Conservation (phyloP, 2,797 vertebrate species). For the Tamandua tetradactyla region DNA sequence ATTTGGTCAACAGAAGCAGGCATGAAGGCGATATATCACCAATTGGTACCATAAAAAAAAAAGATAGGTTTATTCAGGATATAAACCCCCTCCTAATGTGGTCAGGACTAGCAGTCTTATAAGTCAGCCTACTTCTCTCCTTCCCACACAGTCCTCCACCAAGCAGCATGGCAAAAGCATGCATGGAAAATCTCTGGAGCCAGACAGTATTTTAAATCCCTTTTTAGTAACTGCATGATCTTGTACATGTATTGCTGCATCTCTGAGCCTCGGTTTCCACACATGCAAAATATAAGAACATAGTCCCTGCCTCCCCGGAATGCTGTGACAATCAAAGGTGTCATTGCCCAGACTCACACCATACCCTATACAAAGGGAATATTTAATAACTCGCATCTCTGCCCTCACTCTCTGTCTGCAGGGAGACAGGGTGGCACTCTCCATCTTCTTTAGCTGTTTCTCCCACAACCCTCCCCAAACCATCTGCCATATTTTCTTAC, state of each 20-base stretch:
- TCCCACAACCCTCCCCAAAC: fast-evolving
- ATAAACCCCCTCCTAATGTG: background rate
- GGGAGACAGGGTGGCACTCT: no score
- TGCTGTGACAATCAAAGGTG: no score
- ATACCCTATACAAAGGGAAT: no score
- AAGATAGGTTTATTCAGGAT: background rate
- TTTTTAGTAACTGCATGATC: background rate
- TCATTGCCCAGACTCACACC: no score
- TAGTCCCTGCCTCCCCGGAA: no score
- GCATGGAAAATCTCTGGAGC: background rate
- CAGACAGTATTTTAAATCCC: no score
- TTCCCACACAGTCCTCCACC: background rate
- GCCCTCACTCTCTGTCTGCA: no score
- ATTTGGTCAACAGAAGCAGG: background rate
- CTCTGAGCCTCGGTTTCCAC: background rate
- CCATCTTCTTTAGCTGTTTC: background rate
- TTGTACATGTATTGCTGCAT: background rate
- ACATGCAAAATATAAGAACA: no score
- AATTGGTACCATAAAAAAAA: background rate
- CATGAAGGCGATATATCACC: background rate
- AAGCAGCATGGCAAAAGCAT: background rate
- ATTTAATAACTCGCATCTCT: no score
- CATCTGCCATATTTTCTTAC: background rate
- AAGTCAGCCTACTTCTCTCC: background rate
- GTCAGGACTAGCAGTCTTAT: background rate